Base-by-base conservation (phyloP, 2,113 vertebrate genomes). In the Ctenomys sociabilis region DNA sequence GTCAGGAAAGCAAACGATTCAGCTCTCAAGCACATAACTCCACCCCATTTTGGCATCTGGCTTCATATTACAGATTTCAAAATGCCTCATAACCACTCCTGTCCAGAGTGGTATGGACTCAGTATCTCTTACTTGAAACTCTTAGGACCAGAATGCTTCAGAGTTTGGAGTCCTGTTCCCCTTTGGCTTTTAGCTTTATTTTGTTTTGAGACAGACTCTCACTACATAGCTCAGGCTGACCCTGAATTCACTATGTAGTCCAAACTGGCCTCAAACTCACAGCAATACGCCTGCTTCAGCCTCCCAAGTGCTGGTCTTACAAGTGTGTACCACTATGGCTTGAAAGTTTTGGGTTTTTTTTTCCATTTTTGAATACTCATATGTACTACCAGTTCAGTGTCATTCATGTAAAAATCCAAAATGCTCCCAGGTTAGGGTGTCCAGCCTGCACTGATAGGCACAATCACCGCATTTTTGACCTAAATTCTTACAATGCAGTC, bases 31-130 rank as follows among this genome's bases (percentile, higher is more conserved):
- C 66, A 91, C 17, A 21, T 90, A 85, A 88, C 66, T 84, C 43
- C 43, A 96, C 32, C 32, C 13, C 21, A 52, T 94, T 82, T 59
- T 70, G 43, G 54, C 83, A 94, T 61, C 72, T 61, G 40, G 3
- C 45, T 52, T 80, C 73, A 52, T 80, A 77, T 32, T 85, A 63
- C 3, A 87, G 32, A 37, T 92, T 80, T 92, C 59, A 85, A 86
- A 90, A 88, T 82, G 49, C 73, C 88, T 86, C 88, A 54, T 61
- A 92, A 45, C 63, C 66, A 95, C 80, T 88, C 21, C 45, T 87
- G 10, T 73, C 92, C 95, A 52, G 78, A 73, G 63, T 84, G 54
- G 78, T 54, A 19, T 5, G 19, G 61, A n/a, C 3, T 32, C 32
- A 52, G 12, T 83, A 89, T 37, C 11, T 24, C 40, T 88, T 81